phyloP scores from a whole-genome alignment of 2,888 invertebrate genomes.

The Philereme vetulata region DNA sequence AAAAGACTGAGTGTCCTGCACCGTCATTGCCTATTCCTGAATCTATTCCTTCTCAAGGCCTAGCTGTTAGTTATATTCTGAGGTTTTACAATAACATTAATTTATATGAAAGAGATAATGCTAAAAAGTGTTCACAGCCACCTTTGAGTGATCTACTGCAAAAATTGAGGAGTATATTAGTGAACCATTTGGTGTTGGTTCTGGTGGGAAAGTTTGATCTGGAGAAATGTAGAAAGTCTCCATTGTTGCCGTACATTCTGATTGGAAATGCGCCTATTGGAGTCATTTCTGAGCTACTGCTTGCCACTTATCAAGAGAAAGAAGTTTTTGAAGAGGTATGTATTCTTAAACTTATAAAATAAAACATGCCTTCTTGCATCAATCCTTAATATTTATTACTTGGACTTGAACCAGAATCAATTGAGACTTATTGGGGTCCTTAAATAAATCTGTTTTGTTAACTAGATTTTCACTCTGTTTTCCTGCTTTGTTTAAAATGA shows the following conservation, averaged over 20 bases:
- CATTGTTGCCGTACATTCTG: conserved; percentile 87
- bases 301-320: conserved; percentile 84
- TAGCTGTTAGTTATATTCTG: conserved; percentile 75
- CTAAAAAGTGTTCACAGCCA: conserved; percentile 89
- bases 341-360: neutral
- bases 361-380: neutral
- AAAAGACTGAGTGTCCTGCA: conserved; percentile 72
- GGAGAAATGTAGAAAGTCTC: conserved; percentile 83
- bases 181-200: conserved; percentile 84
- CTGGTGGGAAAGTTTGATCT: conserved; percentile 81
- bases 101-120: conserved; percentile 89
- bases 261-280: conserved; percentile 89
- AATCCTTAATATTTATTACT: conserved; percentile 5
- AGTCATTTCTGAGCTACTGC: conserved; percentile 87
- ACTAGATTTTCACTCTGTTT: neutral
- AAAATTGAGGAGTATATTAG: conserved; percentile 80
- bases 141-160: conserved; percentile 88
- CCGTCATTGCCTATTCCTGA: conserved; percentile 73
- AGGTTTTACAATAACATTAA: conserved; percentile 87
- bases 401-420: conserved; percentile 10
- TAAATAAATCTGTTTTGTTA: neutral
- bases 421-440: neutral
- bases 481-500: conserved; percentile 14
- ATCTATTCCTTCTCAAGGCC: conserved; percentile 68
- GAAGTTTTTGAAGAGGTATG: conserved; percentile 82